Conservation (phyloP, 2,797 vertebrate genomes). For the Propithecus perrieri region DNA sequence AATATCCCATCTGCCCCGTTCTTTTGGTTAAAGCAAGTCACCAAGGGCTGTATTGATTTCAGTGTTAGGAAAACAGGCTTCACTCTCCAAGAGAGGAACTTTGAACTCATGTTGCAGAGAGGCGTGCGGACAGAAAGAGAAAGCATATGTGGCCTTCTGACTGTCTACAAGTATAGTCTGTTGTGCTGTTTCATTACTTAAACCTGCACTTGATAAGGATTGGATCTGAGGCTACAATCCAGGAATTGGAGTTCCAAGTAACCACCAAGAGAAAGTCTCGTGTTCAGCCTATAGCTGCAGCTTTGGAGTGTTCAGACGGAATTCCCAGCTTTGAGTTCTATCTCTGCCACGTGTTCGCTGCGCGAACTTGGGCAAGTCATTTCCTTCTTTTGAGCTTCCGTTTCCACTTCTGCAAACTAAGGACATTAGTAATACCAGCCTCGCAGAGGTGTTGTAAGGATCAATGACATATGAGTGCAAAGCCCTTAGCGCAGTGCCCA, state of each 20-base stretch:
- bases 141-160: too few relatives aligned
- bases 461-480: neutral
- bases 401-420: neutral
- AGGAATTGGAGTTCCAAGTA: neutral
- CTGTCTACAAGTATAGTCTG: rapidly evolving
- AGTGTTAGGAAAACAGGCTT: neutral
- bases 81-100: neutral
- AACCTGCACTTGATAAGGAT: neutral
- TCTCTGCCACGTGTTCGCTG: neutral
- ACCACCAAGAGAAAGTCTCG: neutral
- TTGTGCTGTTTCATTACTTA: neutral
- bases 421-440: neutral
- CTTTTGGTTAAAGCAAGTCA: neutral
- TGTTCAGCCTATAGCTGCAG: neutral
- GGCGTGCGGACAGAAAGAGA: neutral
- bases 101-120: neutral
- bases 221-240: neutral
- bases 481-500: neutral
- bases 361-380: neutral
- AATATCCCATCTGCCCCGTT: neutral
- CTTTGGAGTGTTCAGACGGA: neutral
- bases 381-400: neutral
- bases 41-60: too few relatives aligned
- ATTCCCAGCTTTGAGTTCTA: neutral
- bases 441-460: neutral